Evolutionary conservation across 2,888 invertebrate genomes (phyloP).

Genomic region (Aricia artaxerxes): DNA sequence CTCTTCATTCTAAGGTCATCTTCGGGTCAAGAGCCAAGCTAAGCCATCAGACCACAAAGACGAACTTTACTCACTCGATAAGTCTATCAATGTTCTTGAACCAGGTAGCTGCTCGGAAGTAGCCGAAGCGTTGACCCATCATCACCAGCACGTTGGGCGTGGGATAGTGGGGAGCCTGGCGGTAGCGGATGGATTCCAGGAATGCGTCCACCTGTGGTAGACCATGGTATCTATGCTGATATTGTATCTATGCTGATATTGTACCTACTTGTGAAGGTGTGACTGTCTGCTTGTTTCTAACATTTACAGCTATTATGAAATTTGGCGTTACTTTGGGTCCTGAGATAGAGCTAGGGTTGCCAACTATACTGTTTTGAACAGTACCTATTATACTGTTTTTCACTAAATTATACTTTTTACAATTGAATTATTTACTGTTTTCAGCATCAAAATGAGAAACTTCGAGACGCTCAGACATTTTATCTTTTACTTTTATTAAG

Average conservation of each 20-base stretch:
- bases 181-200: conserved; percentile 70
- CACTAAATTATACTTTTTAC: too few relatives aligned
- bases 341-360: too few relatives aligned
- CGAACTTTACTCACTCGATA: conserved; percentile 82
- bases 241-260: background rate
- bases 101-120: conserved; percentile 86
- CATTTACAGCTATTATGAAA: too few relatives aligned
- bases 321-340: too few relatives aligned
- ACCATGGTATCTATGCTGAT: background rate
- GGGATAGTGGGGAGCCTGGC: conserved; percentile 74
- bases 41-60: background rate
- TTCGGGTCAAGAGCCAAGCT: background rate
- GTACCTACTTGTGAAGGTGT: too few relatives aligned
- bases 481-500: too few relatives aligned
- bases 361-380: too few relatives aligned
- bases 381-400: too few relatives aligned
- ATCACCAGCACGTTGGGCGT: conserved; percentile 90
- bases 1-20: background rate
- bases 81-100: conserved; percentile 92
- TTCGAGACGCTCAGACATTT: too few relatives aligned
- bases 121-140: conserved; percentile 94
- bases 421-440: too few relatives aligned
- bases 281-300: too few relatives aligned
- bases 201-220: conserved; percentile 79
- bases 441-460: too few relatives aligned